phyloP scores from a whole-genome alignment of 2,113 vertebrate species.

The Diadophis punctatus region DNA sequence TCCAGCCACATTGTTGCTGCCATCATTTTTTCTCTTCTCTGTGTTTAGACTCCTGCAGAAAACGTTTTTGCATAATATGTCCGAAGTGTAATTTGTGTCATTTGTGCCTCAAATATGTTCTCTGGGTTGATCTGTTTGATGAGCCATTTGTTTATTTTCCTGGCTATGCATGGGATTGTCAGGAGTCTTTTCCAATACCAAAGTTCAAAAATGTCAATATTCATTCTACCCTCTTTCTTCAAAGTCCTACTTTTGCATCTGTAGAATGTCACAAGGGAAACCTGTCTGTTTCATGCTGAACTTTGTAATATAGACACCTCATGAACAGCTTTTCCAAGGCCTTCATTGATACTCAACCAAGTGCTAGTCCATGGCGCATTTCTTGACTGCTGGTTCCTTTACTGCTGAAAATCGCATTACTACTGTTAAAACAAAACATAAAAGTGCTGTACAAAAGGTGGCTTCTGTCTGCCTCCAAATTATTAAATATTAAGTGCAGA shows the following conservation, averaged over 20 bases:
- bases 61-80: background rate
- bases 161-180: background rate
- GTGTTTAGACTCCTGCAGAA: background rate
- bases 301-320: background rate
- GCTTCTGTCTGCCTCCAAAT: background rate
- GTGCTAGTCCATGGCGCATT: background rate
- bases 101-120: background rate
- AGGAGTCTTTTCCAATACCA: background rate
- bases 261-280: background rate
- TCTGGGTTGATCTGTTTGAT: background rate
- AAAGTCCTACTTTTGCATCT: background rate
- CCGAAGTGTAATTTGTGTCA: background rate
- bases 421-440: background rate
- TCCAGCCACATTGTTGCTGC: background rate
- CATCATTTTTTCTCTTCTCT: background rate
- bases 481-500: background rate
- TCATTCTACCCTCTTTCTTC: background rate
- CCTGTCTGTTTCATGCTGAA: background rate
- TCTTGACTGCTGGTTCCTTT: background rate
- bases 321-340: background rate
- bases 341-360: background rate
- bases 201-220: background rate
- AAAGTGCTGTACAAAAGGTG: background rate
- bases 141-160: background rate
- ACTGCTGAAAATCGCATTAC: background rate